These are phyloP conservation scores for Champsocephalus esox DNA, from an alignment of 2,797 vertebrate genomes.

Conservation along the genomic window DNA sequence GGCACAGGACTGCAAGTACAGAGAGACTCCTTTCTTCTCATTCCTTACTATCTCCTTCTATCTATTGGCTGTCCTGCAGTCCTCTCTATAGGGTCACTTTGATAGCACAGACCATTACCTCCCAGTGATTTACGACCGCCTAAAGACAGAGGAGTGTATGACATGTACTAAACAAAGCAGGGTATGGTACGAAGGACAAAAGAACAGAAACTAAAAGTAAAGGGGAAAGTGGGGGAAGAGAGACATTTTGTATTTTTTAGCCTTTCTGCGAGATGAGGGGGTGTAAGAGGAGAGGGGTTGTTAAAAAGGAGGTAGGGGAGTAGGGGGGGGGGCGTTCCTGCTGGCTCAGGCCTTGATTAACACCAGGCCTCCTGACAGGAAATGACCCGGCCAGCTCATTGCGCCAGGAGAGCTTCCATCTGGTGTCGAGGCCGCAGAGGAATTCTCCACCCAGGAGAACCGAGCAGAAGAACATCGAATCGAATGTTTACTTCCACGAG, in stretches of 20 bases:
- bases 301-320: conserved; percentile 60
- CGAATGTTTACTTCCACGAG: conserved; percentile 39
- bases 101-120: conserved; percentile 57
- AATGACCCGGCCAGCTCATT: conserved; percentile 87
- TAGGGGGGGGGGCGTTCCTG: conserved; percentile 74
- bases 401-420: conserved; percentile 86
- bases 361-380: conserved; percentile 88
- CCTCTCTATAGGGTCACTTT: conserved; percentile 60
- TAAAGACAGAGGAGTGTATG: conserved; percentile 37
- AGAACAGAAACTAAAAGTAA: conserved; percentile 33
- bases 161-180: conserved; percentile 55
- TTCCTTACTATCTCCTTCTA: conserved; percentile 57
- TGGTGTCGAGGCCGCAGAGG: conserved; percentile 76
- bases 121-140: conserved; percentile 44
- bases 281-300: conserved; percentile 55
- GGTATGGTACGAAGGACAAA: conserved; percentile 51
- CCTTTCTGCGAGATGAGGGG: conserved; percentile 49
- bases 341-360: conserved; percentile 86
- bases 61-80: conserved; percentile 61
- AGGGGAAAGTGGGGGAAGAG: conserved; percentile 31
- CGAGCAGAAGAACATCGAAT: conserved; percentile 26
- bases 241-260: conserved; percentile 53
- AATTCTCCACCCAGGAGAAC: conserved; percentile 72
- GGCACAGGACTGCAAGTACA: conserved; percentile 50
- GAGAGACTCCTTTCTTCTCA: conserved; percentile 64